These are phyloP conservation scores for Metalampra italica DNA, from an alignment of 2,888 invertebrate genomes.

Conservation along the genomic window DNA sequence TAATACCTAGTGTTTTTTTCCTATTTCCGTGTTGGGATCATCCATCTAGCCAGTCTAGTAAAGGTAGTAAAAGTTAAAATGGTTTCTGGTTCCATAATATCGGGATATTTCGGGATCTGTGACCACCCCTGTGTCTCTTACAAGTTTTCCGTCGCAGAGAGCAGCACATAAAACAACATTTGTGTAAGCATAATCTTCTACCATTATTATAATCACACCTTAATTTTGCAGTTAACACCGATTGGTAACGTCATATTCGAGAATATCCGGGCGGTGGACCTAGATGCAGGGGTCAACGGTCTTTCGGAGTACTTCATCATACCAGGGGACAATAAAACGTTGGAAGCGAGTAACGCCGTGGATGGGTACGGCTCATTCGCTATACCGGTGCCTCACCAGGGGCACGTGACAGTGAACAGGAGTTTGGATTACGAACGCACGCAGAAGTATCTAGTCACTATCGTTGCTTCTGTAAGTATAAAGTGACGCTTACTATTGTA, in stretches of 20 bases:
- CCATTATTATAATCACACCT: too few species aligned
- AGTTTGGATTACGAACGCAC: slow-evolving; percentile 93
- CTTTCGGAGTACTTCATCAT: slow-evolving; percentile 91
- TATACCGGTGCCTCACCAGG: slow-evolving; percentile 92
- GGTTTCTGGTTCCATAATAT: too few species aligned
- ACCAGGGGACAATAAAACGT: slow-evolving; percentile 76
- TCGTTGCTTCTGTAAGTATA: slow-evolving; percentile 90
- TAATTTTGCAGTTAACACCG: slow-evolving; percentile 83
- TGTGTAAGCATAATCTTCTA: too few species aligned
- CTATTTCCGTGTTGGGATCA: too few species aligned
- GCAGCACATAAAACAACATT: too few species aligned
- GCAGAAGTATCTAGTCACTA: slow-evolving; percentile 91
- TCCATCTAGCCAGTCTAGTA: too few species aligned
- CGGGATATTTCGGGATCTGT: too few species aligned
- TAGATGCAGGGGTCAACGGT: slow-evolving; percentile 93
- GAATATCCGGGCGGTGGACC: slow-evolving; percentile 87
- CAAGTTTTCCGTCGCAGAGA: too few species aligned
- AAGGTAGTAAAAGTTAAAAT: too few species aligned
- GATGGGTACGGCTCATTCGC: slow-evolving; percentile 91
- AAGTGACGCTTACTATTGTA: neutral
- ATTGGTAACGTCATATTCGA: slow-evolving; percentile 92
- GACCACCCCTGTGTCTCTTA: too few species aligned
- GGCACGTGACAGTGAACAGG: slow-evolving; percentile 91
- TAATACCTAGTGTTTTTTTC: too few species aligned
- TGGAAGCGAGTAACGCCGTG: slow-evolving; percentile 74